phyloP scores from a whole-genome alignment of 2,113 vertebrate species.

The Proterorhinus semilunaris region DNA sequence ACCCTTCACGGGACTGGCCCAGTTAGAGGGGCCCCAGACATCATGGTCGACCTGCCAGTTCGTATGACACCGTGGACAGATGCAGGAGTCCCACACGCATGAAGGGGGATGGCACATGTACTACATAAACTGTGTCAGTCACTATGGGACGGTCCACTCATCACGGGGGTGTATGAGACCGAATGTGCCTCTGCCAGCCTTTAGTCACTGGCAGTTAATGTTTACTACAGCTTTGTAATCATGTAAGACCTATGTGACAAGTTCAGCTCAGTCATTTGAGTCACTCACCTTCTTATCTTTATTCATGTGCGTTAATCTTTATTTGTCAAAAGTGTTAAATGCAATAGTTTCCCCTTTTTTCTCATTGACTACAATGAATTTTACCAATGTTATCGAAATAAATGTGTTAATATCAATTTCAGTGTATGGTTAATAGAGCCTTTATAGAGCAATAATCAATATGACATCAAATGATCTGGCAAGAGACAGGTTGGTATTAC shows the following conservation, averaged over 20 bases:
- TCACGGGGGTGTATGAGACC: conserved; percentile 17
- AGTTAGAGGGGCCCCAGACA: conserved; percentile 49
- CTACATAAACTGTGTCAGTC: conserved; percentile 32
- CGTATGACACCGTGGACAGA: conserved; percentile 43
- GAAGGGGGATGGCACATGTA: conserved; percentile 41
- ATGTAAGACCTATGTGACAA: neutral
- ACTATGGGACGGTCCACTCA: conserved; percentile 27
- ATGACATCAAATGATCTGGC: too few species aligned
- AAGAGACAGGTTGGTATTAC: too few species aligned
- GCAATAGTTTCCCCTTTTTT: too few species aligned
- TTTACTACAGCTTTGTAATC: conserved; percentile 18
- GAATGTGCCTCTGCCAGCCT: conserved; percentile 23
- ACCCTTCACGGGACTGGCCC: conserved; percentile 35
- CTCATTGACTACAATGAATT: too few species aligned
- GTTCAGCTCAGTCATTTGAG: neutral
- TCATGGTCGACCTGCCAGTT: conserved; percentile 55
- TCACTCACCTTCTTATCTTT: neutral
- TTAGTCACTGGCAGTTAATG: conserved; percentile 26
- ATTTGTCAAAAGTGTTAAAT: neutral
- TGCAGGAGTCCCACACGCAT: conserved; percentile 20
- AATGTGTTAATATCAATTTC: too few species aligned
- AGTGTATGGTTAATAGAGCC: too few species aligned
- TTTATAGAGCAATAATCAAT: too few species aligned
- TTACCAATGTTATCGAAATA: too few species aligned
- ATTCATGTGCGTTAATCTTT: too few species aligned